Conservation (phyloP, 1,140 invertebrate genomes). For the Listronotus oregonensis region DNA sequence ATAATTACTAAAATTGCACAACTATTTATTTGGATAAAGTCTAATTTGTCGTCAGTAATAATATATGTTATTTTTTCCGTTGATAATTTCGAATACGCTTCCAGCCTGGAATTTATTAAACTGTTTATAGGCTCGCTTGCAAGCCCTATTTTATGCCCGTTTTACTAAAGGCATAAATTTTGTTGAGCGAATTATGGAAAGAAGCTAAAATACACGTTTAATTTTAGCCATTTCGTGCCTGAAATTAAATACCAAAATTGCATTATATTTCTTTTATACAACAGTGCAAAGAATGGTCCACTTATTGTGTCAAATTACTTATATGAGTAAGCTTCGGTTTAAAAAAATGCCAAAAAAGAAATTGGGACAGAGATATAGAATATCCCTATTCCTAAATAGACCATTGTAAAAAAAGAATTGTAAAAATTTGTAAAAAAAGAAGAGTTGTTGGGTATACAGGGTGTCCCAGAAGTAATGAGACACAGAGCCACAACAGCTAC, state of each 20-base stretch:
- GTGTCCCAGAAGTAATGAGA: too few species aligned
- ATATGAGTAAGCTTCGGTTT: too few species aligned
- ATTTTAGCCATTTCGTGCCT: conserved; percentile 16
- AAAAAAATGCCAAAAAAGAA: too few species aligned
- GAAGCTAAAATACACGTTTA: conserved; percentile 26
- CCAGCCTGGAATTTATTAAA: conserved; percentile 25
- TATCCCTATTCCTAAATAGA: too few species aligned
- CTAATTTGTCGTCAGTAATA: conserved; percentile 13
- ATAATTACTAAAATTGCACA: too few species aligned
- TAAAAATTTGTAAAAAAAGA: too few species aligned
- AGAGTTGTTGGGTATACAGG: too few species aligned
- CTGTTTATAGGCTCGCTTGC: conserved; percentile 15
- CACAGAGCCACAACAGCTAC: too few species aligned
- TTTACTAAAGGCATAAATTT: conserved; percentile 25
- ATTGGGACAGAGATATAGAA: too few species aligned
- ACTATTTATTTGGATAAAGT: conserved; percentile 7
- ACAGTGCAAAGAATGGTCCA: too few species aligned
- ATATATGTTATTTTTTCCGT: conserved; percentile 20
- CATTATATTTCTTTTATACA: neutral
- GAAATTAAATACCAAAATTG: conserved; percentile 26
- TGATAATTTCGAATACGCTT: neutral
- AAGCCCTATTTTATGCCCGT: conserved; percentile 12
- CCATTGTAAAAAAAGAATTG: too few species aligned
- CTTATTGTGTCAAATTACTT: too few species aligned
- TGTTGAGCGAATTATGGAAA: conserved; percentile 27